Evolutionary conservation across 2,113 vertebrate genomes (phyloP), one percentile per base, ranked within the genome.

Genomic region (Scalopus aquaticus): DNA sequence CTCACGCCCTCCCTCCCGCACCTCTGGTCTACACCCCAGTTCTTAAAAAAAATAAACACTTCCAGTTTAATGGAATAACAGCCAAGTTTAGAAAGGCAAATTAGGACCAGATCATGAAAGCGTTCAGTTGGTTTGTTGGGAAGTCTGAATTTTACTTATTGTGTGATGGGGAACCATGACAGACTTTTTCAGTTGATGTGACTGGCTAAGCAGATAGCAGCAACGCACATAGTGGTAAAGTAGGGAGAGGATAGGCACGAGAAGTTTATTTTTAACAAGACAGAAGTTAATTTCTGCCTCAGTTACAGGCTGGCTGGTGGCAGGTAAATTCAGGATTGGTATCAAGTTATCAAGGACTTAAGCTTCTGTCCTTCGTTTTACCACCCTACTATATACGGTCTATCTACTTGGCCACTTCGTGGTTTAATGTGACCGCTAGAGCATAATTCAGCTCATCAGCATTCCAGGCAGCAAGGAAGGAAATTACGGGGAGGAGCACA

Each of bases 51-150:
- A n/a, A n/a, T n/a, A 3, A 32, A 79, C 46, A 46, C 26, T 67
- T 93, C 86, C 49, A 65, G 35, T 93, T 87, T 90, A 94, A 80
- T 65, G 58, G 46, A 51, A 70, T 93, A 84, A 93, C 85, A 95
- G 74, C 62, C 80, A 70, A 67, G 37, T 85, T 81, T 46, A 26
- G 81, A 44, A 84, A 89, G 78, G 60, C 46, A 77, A 24, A 65
- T 88, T 85, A 81, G 78, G 51, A 26, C 76, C n/a, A 30, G 42
- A 72, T 49, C 28, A 42, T 69, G 46, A 70, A 91, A 81, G 9
- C 67, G 69, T 69, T 85, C 28, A 74, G 26, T 30, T 62, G 62
- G 60, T 17, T 51, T 76, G 15, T 77, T 54, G 37, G 11, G 58
- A 54, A 93, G 46, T 91, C 86, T 65, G 54, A 86, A 77, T 46